Base-by-base conservation (phyloP, 1,140 invertebrate species). In the Paramacrobiotus metropolitanus region DNA sequence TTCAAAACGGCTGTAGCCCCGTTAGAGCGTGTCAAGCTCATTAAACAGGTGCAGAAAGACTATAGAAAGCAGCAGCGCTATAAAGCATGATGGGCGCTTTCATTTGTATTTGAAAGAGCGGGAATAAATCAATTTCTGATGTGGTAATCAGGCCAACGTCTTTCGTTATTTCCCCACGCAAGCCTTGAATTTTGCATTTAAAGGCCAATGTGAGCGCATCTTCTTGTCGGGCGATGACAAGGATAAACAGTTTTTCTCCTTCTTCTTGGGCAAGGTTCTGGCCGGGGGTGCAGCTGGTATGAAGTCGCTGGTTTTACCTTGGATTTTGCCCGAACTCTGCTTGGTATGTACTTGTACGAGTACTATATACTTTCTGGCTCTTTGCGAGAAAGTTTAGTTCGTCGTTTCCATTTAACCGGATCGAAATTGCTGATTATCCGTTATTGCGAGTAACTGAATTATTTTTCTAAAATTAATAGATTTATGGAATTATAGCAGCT, bases 131-230 rank as follows among this genome's bases (percentile, higher is more conserved):
- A 74, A 76, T 40, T 78, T 78, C 68, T 79, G 77, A 78, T 67
- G 77, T 66, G 77, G 77, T 59, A 79, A 79, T 66, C 65, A 76
- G 67, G 76, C 75, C 45, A 79, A 79, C 68, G 75, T 76, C 62
- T 69, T 78, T 62, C 66, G 77, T 63, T 71, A 76, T 64, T 76
- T 76, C 68, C 74, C 77, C 60, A 74, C 77, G 59, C 77, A 79
- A 67, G 77, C 77, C 44, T 68, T 79, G 24, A 78, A 77, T 65
- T 78, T 79, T 65, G 77, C 77, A 30, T 79, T 79, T 68, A 79
- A 79, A 65, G 77, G 79, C 65, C 70, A 76, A 59, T 74, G 77
- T 66, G 76, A 76, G 66, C 66, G 68, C n/a, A 60, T 73, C 28
- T 76, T 75, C 63, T 31, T 72, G 9, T 61, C 65, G 30, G 71